Evolutionary conservation across 2,113 vertebrate genomes (phyloP).

Genomic region (Bufo bufo): DNA sequence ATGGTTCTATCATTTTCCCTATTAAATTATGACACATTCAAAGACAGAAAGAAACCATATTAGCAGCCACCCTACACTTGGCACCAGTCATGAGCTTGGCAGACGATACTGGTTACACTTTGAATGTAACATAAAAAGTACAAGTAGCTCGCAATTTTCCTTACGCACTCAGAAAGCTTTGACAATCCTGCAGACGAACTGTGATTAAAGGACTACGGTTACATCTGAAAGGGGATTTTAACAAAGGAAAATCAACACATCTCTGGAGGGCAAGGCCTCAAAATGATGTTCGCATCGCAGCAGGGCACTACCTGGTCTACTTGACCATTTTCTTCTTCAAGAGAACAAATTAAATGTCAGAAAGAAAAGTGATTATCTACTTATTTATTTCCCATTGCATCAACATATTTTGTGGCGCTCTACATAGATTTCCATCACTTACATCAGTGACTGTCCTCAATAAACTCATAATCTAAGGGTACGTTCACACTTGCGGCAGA

Average conservation of each 20-base stretch:
- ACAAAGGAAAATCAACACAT: conserved; percentile 7
- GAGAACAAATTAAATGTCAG: background rate
- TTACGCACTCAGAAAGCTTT: background rate
- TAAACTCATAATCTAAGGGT: too few relatives aligned
- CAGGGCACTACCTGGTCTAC: background rate
- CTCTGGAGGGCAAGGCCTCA: background rate
- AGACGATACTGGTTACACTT: background rate
- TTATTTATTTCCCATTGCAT: background rate
- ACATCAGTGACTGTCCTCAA: too few relatives aligned
- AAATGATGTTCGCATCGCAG: background rate
- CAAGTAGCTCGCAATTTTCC: conserved; percentile 11
- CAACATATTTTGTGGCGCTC: background rate
- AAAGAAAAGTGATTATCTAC: background rate
- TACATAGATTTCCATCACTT: too few relatives aligned
- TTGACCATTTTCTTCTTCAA: background rate
- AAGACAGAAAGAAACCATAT: conserved; percentile 2
- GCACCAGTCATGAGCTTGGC: background rate
- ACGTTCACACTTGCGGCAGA: too few relatives aligned
- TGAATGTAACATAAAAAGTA: conserved; percentile 25
- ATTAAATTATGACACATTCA: conserved; percentile 31
- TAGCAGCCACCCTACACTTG: conserved; percentile 2
- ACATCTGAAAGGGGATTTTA: background rate
- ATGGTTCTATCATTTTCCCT: background rate
- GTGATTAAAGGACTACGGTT: background rate
- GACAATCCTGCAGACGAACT: background rate